Conservation (phyloP, 2,797 vertebrate species). For the Gymnoscopelus microlampas region DNA sequence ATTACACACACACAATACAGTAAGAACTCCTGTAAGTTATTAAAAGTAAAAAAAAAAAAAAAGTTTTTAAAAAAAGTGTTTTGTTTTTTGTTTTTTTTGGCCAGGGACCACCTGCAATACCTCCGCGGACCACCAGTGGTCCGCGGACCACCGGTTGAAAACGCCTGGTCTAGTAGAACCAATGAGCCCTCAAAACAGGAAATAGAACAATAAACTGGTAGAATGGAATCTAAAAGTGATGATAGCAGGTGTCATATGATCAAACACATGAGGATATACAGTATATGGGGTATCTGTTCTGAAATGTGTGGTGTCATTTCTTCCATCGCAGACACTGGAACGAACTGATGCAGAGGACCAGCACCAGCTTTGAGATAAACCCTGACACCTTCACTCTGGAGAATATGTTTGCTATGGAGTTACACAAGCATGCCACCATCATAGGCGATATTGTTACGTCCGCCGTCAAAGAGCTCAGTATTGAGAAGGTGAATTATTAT, state of each 20-base stretch:
- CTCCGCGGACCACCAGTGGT: no score
- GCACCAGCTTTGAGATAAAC: slow-evolving; percentile 90
- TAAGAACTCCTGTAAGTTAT: no score
- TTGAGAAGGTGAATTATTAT: slow-evolving; percentile 87
- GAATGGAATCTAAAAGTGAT: no score
- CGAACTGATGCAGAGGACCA: slow-evolving; percentile 89
- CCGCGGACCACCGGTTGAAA: no score
- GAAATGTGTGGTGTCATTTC: background rate
- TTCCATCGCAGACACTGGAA: slow-evolving; percentile 88
- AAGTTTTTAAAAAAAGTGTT: no score
- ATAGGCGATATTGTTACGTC: slow-evolving; percentile 90
- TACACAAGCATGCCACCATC: slow-evolving; percentile 85
- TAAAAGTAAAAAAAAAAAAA: no score
- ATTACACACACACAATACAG: no score
- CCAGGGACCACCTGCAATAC: no score
- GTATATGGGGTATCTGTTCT: background rate
- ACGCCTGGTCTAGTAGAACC: background rate
- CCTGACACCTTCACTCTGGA: slow-evolving; percentile 91
- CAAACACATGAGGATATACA: background rate
- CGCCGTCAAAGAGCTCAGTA: slow-evolving; percentile 92
- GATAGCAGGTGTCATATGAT: background rate
- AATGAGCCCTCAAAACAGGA: background rate
- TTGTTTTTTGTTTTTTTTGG: no score
- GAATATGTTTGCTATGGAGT: slow-evolving; percentile 97
- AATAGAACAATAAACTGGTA: background rate